Base-by-base conservation (phyloP, 1,140 invertebrate species). In the Drosophila teissieri region DNA sequence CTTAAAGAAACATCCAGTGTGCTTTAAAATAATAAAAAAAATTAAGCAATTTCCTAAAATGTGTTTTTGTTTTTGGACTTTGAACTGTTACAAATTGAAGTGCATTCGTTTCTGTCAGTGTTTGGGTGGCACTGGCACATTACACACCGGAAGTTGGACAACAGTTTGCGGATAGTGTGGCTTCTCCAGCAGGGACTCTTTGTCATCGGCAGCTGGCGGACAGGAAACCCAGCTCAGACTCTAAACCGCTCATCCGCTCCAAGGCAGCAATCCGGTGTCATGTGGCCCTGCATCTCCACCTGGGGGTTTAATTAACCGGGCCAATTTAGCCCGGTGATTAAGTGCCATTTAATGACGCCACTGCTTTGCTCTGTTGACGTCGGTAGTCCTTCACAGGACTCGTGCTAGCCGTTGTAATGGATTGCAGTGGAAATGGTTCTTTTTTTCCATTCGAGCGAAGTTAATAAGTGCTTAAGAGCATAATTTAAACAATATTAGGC, bases 291-390 rank as follows among this genome's bases (percentile, higher is more conserved):
- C 60, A 51, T 36, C 61, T 34, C 37, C 60, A 75, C 73, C 73
- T 58, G 61, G 12, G 53, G 73, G 73, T 42, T 75, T 75, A 75
- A 75, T 75, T 75, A 75, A 75, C 45, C 53, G 61, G 19, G 68
- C 73, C 79, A 80, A 69, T 81, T 72, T 67, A 57, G 63, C 19
- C 73, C 53, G 55, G 64, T 74, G 78, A 85, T 85, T 86, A 81
- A 85, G 56, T 85, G 64, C 14, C 68, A 40, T 82, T 78, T 82
- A 86, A 86, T 85, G 73, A 74, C 36, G 46, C 31, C 53, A 45
- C 64, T 42, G 40, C 34, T 19, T 4, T n/a, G 37, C 10, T 17
- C 67, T 24, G 52, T 53, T 65, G 60, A 42, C 27, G 39, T 74
- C n/a, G 22, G 42, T 44, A 12, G 19, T 31, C 24, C 24, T 49